These are phyloP conservation scores for Ophraella communa DNA, from an alignment of 2,888 invertebrate species.

Conservation along the genomic window DNA sequence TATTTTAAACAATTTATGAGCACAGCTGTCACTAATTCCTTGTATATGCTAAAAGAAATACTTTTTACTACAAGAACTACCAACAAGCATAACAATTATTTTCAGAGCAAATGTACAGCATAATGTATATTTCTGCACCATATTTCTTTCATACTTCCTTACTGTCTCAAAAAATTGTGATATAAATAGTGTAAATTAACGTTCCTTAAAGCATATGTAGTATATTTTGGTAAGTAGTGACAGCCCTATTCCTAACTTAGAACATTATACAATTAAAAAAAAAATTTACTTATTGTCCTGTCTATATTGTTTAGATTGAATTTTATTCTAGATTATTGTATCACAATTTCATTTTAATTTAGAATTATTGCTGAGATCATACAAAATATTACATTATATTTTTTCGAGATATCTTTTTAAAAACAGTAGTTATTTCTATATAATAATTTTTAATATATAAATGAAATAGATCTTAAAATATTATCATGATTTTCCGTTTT, in stretches of 20 bases:
- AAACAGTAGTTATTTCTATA: neutral
- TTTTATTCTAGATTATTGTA: slow-evolving; percentile 22
- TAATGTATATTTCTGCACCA: too few species aligned
- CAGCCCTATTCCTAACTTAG: neutral
- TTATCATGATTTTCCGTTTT: too few species aligned
- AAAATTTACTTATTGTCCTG: slow-evolving; percentile 27
- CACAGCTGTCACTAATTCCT: neutral
- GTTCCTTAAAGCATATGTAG: neutral
- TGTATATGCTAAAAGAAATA: neutral
- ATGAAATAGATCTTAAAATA: neutral
- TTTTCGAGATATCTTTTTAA: neutral
- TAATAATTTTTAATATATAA: neutral
- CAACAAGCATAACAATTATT: neutral
- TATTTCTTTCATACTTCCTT: too few species aligned
- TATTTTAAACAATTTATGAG: slow-evolving; percentile 14
- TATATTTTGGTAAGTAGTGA: neutral
- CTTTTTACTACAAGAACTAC: neutral
- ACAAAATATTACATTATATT: neutral
- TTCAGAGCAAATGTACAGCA: neutral
- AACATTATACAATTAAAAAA: slow-evolving; percentile 15
- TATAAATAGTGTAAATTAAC: too few species aligned
- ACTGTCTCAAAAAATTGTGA: too few species aligned
- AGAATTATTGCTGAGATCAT: slow-evolving; percentile 19
- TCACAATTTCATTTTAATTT: slow-evolving; percentile 18
- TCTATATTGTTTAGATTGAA: slow-evolving; percentile 4